phyloP scores from a whole-genome alignment of 37 sponge, comb jelly and placozoan genomes.

The Bolinopsis microptera region DNA sequence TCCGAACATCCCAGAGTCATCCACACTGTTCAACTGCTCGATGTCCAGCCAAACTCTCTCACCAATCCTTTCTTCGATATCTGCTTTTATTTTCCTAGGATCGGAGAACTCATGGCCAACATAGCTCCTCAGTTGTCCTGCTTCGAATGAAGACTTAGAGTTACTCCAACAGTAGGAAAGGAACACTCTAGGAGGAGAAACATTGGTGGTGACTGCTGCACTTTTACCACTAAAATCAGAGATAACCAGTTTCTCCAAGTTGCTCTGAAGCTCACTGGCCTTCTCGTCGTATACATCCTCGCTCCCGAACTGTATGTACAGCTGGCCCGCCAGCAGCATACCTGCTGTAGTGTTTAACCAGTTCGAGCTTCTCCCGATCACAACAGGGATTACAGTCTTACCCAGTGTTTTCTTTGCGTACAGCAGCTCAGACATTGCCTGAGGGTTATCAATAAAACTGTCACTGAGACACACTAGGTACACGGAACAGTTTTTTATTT shows the following conservation, averaged over 20 bases:
- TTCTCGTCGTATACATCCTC: background rate
- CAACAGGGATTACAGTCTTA: background rate
- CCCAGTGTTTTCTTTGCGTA: constrained; percentile 1
- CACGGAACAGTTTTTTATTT: background rate
- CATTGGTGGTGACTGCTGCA: background rate
- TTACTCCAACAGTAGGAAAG: constrained; percentile 19
- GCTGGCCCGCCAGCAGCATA: background rate
- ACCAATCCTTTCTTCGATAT: background rate
- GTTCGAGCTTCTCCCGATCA: background rate
- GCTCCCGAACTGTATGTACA: background rate
- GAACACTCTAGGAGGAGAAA: background rate
- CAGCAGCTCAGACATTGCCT: constrained; percentile 8
- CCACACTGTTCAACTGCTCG: background rate
- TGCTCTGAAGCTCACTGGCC: background rate
- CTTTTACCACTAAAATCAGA: background rate
- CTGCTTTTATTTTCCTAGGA: background rate
- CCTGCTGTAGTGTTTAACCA: background rate
- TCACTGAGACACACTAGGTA: constrained; percentile 16
- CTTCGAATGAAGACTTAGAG: background rate
- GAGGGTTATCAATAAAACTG: background rate
- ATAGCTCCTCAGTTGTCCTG: background rate
- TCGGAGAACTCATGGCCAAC: background rate
- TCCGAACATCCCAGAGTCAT: constrained; percentile 23
- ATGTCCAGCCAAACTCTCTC: background rate
- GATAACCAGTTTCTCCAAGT: background rate